phyloP scores from a whole-genome alignment of 2,888 invertebrate species.

The Papilio demoleus region DNA sequence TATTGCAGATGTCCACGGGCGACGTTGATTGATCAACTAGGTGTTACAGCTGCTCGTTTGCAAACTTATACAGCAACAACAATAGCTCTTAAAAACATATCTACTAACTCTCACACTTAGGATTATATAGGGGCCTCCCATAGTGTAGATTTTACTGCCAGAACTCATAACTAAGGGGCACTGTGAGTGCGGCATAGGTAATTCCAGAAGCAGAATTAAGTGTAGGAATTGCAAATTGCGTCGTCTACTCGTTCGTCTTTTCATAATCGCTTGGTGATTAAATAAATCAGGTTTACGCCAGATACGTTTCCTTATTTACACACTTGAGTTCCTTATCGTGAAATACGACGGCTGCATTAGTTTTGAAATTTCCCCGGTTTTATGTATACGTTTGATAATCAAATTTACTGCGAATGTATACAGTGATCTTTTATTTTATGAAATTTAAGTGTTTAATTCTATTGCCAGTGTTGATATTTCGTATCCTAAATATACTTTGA shows the following conservation, averaged over 20 bases:
- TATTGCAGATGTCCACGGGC: too few relatives aligned
- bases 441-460: not conserved
- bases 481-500: too few relatives aligned
- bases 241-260: conserved; percentile 3
- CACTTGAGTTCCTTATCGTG: conserved; percentile 7
- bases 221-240: not conserved
- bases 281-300: conserved; percentile 34
- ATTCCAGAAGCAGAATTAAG: not conserved
- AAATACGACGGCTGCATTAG: conserved; percentile 10
- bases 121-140: too few relatives aligned
- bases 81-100: too few relatives aligned
- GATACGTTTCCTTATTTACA: conserved; percentile 15
- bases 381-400: conserved; percentile 6
- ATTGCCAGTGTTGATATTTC: too few relatives aligned
- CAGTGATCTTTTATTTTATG: not conserved
- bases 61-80: too few relatives aligned
- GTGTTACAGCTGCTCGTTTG: too few relatives aligned
- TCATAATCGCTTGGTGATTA: conserved; percentile 8
- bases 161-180: not conserved
- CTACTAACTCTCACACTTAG: too few relatives aligned
- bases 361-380: conserved; percentile 16
- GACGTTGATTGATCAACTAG: too few relatives aligned
- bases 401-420: not conserved
- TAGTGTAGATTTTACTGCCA: not conserved
- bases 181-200: not conserved